Conservation (phyloP, 1,140 invertebrate species). For the Saccostrea glomerata region DNA sequence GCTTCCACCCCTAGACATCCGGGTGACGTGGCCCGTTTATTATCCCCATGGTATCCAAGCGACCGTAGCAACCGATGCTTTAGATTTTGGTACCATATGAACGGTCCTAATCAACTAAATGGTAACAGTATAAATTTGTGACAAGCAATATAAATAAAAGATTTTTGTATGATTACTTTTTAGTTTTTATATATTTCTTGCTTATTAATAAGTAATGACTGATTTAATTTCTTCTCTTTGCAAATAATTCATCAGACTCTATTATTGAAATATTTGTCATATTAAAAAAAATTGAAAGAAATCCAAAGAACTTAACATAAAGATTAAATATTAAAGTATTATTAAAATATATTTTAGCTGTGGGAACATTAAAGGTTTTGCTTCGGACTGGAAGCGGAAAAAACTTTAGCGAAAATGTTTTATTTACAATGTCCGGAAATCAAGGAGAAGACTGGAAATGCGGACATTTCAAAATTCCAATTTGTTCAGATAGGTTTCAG, state of each 20-base stretch:
- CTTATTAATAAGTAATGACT: background rate
- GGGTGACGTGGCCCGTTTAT: constrained; percentile 83
- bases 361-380: constrained; percentile 61
- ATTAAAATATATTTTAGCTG: constrained; percentile 49
- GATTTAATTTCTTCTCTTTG: too few species aligned
- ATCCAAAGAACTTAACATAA: background rate
- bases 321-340: background rate
- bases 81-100: constrained; percentile 75
- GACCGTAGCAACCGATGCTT: constrained; percentile 75
- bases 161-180: background rate
- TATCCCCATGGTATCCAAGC: constrained; percentile 82
- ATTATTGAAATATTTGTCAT: too few species aligned
- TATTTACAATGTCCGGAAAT: constrained; percentile 51
- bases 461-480: constrained; percentile 39
- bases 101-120: constrained; percentile 53
- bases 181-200: too few species aligned
- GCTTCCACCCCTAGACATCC: constrained; percentile 83
- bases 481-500: constrained; percentile 42
- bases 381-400: constrained; percentile 33
- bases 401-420: background rate
- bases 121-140: constrained; percentile 19
- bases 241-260: too few species aligned
- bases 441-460: constrained; percentile 56
- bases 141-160: background rate
- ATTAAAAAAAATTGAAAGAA: background rate